Conservation (phyloP, 2,888 invertebrate species). For the Hirtodrosophila trivittata region DNA sequence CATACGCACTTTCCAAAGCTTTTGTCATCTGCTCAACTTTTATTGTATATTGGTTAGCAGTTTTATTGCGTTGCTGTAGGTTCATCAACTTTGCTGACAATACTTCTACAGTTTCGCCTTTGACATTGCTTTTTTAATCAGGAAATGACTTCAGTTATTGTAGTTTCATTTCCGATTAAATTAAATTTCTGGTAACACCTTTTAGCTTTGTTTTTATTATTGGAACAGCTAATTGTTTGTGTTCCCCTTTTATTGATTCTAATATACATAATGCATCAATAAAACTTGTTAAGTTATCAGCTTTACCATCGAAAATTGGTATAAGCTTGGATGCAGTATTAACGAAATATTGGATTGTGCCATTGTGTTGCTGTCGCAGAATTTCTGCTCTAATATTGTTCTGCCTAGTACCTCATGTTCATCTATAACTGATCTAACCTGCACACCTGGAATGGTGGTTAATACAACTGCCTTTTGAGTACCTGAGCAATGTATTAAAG, state of each 20-base stretch:
- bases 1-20: conserved; percentile 1
- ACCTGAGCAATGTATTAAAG: no score
- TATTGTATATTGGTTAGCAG: no score
- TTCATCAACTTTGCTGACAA: neutral
- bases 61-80: no score
- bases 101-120: neutral
- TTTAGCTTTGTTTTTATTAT: conserved; percentile 11
- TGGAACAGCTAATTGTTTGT: conserved; percentile 3
- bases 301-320: no score
- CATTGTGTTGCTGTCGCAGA: conserved; percentile 7
- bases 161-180: conserved; percentile 4
- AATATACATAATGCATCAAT: conserved; percentile 8
- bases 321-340: conserved; percentile 5
- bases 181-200: conserved; percentile 6
- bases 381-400: no score
- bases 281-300: conserved; percentile 11
- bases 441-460: no score
- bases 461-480: no score
- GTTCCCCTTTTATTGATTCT: conserved; percentile 3
- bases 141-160: conserved; percentile 1
- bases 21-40: no score
- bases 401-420: no score
- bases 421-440: no score
- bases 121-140: neutral
- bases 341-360: conserved; percentile 7